Conservation (phyloP, 2,113 vertebrate species). For the Entomyzon cyanotis region DNA sequence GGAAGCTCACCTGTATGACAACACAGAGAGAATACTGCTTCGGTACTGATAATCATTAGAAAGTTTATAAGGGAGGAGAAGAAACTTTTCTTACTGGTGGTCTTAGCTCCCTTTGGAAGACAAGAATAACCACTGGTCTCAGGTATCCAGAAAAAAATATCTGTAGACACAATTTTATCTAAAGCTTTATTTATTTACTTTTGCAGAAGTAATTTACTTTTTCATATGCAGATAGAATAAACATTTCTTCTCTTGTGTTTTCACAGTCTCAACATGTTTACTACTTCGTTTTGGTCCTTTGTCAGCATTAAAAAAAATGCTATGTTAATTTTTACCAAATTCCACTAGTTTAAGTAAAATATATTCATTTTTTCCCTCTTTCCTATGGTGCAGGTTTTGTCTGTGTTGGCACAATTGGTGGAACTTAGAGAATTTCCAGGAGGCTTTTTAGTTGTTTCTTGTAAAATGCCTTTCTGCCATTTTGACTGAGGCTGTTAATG, state of each 20-base stretch:
- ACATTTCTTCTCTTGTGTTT: background rate
- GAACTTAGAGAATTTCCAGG: background rate
- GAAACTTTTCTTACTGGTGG: background rate
- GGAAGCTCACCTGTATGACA: background rate
- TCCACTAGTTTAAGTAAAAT: background rate
- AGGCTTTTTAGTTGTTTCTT: background rate
- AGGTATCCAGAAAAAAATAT: background rate
- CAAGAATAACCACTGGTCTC: background rate
- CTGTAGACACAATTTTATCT: background rate
- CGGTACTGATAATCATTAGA: background rate
- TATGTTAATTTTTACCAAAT: background rate
- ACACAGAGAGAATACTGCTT: background rate
- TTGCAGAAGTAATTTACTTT: background rate
- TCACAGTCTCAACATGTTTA: background rate
- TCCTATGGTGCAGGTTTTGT: background rate
- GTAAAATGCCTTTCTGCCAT: background rate
- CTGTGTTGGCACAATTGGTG: background rate
- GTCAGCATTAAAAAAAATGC: background rate
- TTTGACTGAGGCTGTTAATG: background rate
- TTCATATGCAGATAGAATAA: background rate
- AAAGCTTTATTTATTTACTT: background rate
- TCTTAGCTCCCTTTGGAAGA: background rate
- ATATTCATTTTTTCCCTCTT: rapidly evolving
- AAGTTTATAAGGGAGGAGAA: background rate
- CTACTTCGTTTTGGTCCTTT: background rate